Conservation (phyloP, 2,888 invertebrate genomes). For the Lobophora halterata region DNA sequence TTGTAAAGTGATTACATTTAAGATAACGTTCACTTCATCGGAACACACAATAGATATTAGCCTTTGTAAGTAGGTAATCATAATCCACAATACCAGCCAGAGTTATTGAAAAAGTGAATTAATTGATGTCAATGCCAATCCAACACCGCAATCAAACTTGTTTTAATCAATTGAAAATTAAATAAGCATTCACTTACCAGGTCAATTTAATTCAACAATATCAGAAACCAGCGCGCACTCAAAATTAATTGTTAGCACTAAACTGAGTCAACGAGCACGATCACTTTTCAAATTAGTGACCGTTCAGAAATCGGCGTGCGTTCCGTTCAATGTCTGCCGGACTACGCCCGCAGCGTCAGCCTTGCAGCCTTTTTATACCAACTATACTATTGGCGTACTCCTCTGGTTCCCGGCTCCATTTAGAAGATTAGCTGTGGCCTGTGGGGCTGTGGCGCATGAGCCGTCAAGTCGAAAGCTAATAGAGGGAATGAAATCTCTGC, state of each 20-base stretch:
- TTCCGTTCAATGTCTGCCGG: constrained; percentile 42
- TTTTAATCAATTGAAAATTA: constrained; percentile 5
- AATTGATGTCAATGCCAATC: constrained; percentile 25
- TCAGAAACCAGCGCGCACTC: constrained; percentile 16
- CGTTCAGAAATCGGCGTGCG: constrained; percentile 36
- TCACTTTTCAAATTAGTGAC: constrained; percentile 3
- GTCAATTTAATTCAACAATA: constrained; percentile 8
- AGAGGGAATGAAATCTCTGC: constrained; percentile 31
- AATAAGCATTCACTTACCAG: constrained; percentile 18
- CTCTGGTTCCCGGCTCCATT: constrained; percentile 53
- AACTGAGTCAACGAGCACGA: background rate
- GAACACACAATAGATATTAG: no score
- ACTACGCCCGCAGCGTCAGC: constrained; percentile 61
- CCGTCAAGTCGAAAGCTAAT: constrained; percentile 45
- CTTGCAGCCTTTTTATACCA: constrained; percentile 58
- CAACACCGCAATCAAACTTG: constrained; percentile 19
- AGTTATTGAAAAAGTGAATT: constrained; percentile 18
- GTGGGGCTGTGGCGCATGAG: constrained; percentile 53
- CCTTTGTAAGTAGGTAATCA: no score
- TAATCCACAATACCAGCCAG: constrained; percentile 1
- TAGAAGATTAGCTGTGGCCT: constrained; percentile 60
- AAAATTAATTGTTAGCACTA: constrained; percentile 11
- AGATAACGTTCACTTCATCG: no score
- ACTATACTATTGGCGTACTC: constrained; percentile 39
- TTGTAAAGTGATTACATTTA: no score